Evolutionary conservation across 1,140 invertebrate species (phyloP).

Genomic region (Drosophila erecta): DNA sequence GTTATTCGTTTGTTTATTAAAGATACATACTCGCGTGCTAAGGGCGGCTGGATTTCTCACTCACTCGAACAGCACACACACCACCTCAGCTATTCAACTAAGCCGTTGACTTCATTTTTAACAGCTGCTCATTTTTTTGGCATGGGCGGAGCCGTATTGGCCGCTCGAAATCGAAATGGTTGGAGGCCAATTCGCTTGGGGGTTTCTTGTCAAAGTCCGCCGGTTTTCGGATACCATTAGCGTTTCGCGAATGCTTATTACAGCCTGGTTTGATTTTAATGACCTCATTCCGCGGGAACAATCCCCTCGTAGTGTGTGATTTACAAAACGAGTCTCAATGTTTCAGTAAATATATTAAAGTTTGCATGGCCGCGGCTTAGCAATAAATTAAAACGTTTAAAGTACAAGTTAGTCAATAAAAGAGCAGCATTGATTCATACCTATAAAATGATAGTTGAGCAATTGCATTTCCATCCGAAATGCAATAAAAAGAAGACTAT

Average conservation of each 20-base stretch:
- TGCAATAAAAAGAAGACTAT: neutral
- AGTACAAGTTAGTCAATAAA: neutral
- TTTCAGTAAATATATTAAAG: no score
- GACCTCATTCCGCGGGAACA: no score
- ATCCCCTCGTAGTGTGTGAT: neutral
- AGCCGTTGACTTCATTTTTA: slow-evolving; percentile 75
- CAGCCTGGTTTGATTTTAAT: neutral
- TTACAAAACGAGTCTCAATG: neutral
- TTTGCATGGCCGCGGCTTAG: no score
- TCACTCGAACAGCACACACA: slow-evolving; percentile 13
- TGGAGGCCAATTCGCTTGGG: slow-evolving; percentile 26
- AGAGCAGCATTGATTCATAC: neutral
- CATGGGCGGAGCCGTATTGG: slow-evolving; percentile 61
- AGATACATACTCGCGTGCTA: slow-evolving; percentile 33
- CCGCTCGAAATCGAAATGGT: slow-evolving; percentile 45
- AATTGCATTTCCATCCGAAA: neutral
- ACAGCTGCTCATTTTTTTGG: slow-evolving; percentile 69
- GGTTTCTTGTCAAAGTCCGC: slow-evolving; percentile 10
- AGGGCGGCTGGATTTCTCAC: slow-evolving; percentile 55
- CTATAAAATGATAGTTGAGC: neutral
- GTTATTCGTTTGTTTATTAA: slow-evolving; percentile 76
- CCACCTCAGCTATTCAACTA: neutral
- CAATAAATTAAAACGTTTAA: neutral
- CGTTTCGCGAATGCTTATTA: neutral
- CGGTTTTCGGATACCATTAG: neutral